Conservation (phyloP, 2,113 vertebrate species). For the Anser cygnoides region DNA sequence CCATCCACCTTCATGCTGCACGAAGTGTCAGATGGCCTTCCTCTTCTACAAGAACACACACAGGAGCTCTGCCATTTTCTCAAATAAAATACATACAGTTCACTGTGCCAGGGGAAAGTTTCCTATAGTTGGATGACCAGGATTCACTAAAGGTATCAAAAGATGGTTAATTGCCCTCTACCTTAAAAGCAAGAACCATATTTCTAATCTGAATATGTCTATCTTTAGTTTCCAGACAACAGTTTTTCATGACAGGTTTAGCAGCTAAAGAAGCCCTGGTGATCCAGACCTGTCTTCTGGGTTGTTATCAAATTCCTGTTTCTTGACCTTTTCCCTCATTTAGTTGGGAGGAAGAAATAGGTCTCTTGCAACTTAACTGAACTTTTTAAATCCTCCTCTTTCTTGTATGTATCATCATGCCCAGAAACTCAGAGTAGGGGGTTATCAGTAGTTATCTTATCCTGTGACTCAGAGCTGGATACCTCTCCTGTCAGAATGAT, state of each 20-base stretch:
- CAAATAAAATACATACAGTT: background rate
- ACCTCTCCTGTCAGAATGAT: background rate
- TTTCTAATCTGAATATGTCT: background rate
- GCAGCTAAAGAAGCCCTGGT: background rate
- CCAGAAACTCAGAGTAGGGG: background rate
- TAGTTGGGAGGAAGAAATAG: background rate
- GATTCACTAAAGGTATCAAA: background rate
- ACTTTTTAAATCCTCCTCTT: background rate
- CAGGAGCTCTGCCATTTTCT: background rate
- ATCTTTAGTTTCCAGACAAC: background rate
- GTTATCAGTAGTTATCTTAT: background rate
- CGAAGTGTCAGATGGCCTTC: background rate
- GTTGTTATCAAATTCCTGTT: background rate
- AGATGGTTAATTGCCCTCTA: background rate
- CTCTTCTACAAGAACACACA: fast-evolving
- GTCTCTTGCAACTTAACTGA: background rate
- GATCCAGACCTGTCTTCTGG: background rate
- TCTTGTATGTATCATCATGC: background rate
- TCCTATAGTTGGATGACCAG: background rate
- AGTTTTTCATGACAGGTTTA: background rate
- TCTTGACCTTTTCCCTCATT: background rate
- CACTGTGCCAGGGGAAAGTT: background rate
- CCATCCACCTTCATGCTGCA: background rate
- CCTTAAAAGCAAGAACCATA: background rate
- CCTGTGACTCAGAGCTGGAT: background rate